Conservation (phyloP, 2,113 vertebrate genomes). For the Cyprinodon brontotheroides region DNA sequence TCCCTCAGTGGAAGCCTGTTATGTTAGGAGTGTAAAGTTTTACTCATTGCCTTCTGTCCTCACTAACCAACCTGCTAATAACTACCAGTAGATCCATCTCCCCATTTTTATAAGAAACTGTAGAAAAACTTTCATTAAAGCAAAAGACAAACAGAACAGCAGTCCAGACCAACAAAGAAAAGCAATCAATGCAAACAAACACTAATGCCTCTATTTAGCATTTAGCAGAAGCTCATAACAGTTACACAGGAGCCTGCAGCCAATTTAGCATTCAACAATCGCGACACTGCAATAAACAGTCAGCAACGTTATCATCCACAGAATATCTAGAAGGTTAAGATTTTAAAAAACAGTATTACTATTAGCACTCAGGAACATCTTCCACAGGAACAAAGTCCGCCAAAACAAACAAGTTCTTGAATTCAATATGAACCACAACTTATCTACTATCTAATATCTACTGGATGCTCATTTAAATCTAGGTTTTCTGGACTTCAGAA, state of each 20-base stretch:
- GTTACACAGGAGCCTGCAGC: conserved; percentile 30
- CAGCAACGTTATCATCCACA: conserved; percentile 8
- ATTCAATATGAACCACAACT: too few species aligned
- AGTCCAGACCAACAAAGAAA: conserved; percentile 9
- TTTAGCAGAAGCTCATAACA: conserved; percentile 57
- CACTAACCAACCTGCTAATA: conserved; percentile 28
- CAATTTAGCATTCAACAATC: conserved; percentile 42
- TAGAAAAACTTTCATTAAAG: conserved; percentile 11
- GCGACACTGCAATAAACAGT: conserved; percentile 24
- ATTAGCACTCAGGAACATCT: neutral
- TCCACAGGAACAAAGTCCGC: conserved; percentile 5
- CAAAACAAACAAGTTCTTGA: neutral
- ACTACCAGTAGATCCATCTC: conserved; percentile 32
- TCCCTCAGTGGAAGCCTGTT: conserved; percentile 48
- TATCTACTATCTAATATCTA: too few species aligned
- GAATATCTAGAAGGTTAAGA: neutral
- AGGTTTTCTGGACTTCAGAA: too few species aligned
- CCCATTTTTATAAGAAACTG: conserved; percentile 8
- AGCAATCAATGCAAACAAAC: conserved; percentile 23
- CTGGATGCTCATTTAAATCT: too few species aligned
- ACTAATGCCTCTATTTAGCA: conserved; percentile 35
- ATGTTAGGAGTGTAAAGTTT: conserved; percentile 21
- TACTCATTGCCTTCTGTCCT: conserved; percentile 14
- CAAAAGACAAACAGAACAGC: conserved; percentile 19
- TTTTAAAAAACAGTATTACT: neutral